Base-by-base conservation (phyloP, 2,888 invertebrate genomes). In the Eudemis profundana region DNA sequence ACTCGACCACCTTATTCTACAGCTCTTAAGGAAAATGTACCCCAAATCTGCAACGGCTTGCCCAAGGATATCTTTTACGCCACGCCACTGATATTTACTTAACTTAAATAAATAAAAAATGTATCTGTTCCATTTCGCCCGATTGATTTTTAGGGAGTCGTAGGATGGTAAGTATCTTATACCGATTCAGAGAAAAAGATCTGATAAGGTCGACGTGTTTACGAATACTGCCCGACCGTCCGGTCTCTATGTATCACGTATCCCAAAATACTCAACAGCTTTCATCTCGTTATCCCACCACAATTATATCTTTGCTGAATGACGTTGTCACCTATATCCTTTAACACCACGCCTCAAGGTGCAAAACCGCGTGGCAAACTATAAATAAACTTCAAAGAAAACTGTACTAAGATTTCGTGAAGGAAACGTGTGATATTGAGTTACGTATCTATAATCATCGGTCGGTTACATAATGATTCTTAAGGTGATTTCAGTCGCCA, bases 211-310 rank as follows among this genome's bases (percentile, higher is more conserved):
- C n/a, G n/a, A n/a, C n/a, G n/a, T n/a, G n/a, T n/a, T n/a, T n/a
- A 14, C 5, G 4, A 42, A 42, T 4, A 1, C 15, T 42, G 2
- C 27, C 0, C 21, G 10, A 36, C 7, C 61, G 62, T 15, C 8
- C 2, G 0, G 44, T 1, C 76, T 38, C 81, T 86, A 67, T 82
- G 85, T 84, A 70, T 0, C 61, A 19, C 29, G 36, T 8, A 66
- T 61, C 81, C 83, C 66, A 85, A 89, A 89, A 90, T 90, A 90
- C 82, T 82, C 70, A 68, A 77, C 79, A 78, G 84, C 90, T 90
- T 89, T 90, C 90, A 89, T 90, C 90, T 89, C 88, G 84, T 90
- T 90, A 88, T 83, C 78, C 78, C 70, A 79, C 74, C 79, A 86
- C 86, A 89, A 89, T 88, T 90, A 90, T 84, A 84, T 76, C 73